phyloP scores from a whole-genome alignment of 2,797 vertebrate genomes.

The Moxostoma hubbsi region DNA sequence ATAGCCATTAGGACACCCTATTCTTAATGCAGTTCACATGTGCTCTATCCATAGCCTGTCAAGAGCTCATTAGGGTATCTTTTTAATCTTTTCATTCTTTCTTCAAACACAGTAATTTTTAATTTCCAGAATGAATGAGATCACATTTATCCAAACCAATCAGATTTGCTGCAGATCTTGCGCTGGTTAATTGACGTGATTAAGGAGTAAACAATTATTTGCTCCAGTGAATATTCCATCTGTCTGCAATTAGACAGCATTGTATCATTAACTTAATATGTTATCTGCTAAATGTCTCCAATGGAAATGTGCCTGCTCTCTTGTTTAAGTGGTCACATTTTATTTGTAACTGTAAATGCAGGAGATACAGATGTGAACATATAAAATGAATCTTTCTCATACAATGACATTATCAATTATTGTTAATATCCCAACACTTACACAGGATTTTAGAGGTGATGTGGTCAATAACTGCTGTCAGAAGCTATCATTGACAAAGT shows the following conservation, averaged over 20 bases:
- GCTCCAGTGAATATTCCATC: slow-evolving; percentile 72
- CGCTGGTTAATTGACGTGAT: slow-evolving; percentile 68
- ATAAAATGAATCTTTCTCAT: slow-evolving; percentile 32
- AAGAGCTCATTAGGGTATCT: background rate
- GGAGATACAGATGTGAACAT: background rate
- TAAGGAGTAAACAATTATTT: slow-evolving; percentile 68
- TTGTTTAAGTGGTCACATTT: background rate
- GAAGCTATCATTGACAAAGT: slow-evolving; percentile 47
- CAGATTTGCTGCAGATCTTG: slow-evolving; percentile 51
- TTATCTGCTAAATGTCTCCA: slow-evolving; percentile 65
- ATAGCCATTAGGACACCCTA: too few relatives aligned
- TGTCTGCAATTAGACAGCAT: slow-evolving; percentile 69
- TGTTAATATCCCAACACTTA: slow-evolving; percentile 5
- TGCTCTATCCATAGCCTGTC: background rate
- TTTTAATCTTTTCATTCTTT: background rate
- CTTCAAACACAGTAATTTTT: background rate
- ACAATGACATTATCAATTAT: slow-evolving; percentile 48
- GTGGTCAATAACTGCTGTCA: slow-evolving; percentile 36
- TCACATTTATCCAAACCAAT: slow-evolving; percentile 49
- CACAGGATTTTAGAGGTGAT: slow-evolving; percentile 7
- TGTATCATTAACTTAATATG: slow-evolving; percentile 72
- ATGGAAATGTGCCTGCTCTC: slow-evolving; percentile 57
- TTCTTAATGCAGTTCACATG: background rate
- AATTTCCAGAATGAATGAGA: background rate
- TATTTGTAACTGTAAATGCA: slow-evolving; percentile 7